Percentiles rank a stretch among this genome's conserved stretches.
Evolutionary conservation across 2,888 invertebrate species (phyloP).

Genomic region (Epirrhoe alternata): DNA sequence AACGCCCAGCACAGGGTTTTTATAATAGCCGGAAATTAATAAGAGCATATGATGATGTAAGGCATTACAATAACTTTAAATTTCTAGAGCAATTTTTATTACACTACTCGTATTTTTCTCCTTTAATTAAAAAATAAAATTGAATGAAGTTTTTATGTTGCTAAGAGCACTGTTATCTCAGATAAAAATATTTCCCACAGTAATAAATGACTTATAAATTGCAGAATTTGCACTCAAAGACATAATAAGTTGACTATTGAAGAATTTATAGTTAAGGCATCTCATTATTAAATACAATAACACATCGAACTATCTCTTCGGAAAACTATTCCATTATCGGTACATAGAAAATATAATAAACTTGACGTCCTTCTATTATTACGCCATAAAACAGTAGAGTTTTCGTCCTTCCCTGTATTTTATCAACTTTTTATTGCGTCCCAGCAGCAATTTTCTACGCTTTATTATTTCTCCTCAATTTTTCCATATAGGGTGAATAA

Average conservation of each 20-base stretch:
- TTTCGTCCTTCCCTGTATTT: constrained; percentile 25
- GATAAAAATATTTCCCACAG: no score
- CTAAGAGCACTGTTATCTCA: no score
- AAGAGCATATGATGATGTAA: constrained; percentile 56
- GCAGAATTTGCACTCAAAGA: no score
- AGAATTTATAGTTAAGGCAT: no score
- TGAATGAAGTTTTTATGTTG: no score
- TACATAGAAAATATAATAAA: constrained; percentile 7
- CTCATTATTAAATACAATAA: no score
- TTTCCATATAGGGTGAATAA: constrained; percentile 55
- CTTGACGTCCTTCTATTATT: constrained; percentile 16
- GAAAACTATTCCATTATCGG: background rate
- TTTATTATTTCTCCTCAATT: constrained; percentile 45
- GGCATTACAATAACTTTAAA: constrained; percentile 61
- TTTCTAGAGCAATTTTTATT: constrained; percentile 5
- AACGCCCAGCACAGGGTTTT: constrained; percentile 54
- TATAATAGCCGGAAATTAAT: constrained; percentile 72
- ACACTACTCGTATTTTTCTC: background rate
- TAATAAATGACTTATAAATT: no score
- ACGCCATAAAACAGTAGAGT: constrained; percentile 19
- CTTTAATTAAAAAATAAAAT: no score
- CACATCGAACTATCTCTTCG: background rate
- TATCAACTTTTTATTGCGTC: constrained; percentile 38
- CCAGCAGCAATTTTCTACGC: constrained; percentile 41
- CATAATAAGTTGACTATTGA: no score